Conservation (phyloP, 92 coral and sea anemone genomes). For the Porites evermanni region DNA sequence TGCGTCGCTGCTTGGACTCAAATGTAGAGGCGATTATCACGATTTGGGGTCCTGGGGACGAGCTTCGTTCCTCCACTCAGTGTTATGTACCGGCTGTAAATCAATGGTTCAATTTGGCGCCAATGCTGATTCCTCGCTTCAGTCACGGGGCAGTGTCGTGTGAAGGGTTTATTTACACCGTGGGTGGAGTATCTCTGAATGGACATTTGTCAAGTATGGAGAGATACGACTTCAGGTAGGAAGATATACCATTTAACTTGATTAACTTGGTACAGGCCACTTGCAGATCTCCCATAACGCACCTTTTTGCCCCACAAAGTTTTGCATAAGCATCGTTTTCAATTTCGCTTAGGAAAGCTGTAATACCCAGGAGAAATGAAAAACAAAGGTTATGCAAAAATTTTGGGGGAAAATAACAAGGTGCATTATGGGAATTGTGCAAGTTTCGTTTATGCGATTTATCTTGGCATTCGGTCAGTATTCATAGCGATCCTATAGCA, state of each 20-base stretch:
- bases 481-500: no score
- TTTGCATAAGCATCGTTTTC: no score
- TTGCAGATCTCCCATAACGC: no score
- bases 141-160: constrained; percentile 97
- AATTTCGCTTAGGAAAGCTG: no score
- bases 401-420: no score
- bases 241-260: neutral
- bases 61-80: constrained; percentile 92
- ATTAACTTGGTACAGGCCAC: neutral
- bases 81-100: constrained; percentile 87
- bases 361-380: no score
- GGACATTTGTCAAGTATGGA: constrained; percentile 96
- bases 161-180: constrained; percentile 90
- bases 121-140: constrained; percentile 95
- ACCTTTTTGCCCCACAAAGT: no score
- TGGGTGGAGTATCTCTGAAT: constrained; percentile 94
- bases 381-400: no score
- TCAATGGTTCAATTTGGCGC: constrained; percentile 95
- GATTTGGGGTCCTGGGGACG: constrained; percentile 98
- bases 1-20: constrained; percentile 62
- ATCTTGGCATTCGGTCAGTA: no score
- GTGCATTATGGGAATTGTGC: no score
- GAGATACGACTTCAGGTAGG: constrained; percentile 76
- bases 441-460: no score
- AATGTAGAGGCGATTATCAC: constrained; percentile 89